Percentiles rank a stretch among this genome's conserved stretches.
Evolutionary conservation across 1,140 invertebrate genomes (phyloP).

Genomic region (Mya arenaria): DNA sequence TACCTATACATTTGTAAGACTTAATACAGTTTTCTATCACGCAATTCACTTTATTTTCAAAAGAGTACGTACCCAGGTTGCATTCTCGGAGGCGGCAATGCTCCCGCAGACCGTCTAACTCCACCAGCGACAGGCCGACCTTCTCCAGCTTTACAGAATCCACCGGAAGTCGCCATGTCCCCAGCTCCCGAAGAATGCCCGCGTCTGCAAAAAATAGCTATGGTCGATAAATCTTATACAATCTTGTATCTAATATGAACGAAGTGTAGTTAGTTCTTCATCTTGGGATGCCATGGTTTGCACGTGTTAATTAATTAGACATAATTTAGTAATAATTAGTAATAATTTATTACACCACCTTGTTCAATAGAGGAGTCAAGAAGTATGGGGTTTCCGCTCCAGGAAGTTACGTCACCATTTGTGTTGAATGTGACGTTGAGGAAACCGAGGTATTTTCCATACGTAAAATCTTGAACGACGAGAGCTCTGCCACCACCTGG

Average conservation of each 20-base stretch:
- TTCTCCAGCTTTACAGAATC: not conserved
- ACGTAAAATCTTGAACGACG: slow-evolving; percentile 95
- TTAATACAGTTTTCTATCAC: no score
- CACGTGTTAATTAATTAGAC: not conserved
- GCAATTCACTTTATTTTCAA: no score
- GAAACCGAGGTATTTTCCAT: slow-evolving; percentile 94
- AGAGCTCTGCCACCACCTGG: slow-evolving; percentile 87
- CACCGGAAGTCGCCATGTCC: not conserved
- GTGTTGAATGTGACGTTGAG: slow-evolving; percentile 88
- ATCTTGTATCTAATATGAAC: not conserved
- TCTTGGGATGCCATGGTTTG: not conserved
- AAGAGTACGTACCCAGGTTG: slow-evolving; percentile 17
- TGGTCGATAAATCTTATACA: not conserved
- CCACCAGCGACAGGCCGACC: not conserved
- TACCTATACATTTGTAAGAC: no score
- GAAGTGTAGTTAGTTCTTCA: not conserved
- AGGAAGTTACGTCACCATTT: slow-evolving; percentile 87
- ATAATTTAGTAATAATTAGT: not conserved
- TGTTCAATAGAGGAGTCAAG: slow-evolving; percentile 84
- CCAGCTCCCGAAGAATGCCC: not conserved
- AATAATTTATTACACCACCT: slow-evolving; percentile 66
- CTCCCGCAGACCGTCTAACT: not conserved
- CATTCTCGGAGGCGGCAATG: not conserved
- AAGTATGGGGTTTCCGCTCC: slow-evolving; percentile 90
- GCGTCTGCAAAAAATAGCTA: not conserved